These are phyloP conservation scores for Rhabdornis inornatus DNA, from an alignment of 2,113 vertebrate genomes.

Conservation along the genomic window DNA sequence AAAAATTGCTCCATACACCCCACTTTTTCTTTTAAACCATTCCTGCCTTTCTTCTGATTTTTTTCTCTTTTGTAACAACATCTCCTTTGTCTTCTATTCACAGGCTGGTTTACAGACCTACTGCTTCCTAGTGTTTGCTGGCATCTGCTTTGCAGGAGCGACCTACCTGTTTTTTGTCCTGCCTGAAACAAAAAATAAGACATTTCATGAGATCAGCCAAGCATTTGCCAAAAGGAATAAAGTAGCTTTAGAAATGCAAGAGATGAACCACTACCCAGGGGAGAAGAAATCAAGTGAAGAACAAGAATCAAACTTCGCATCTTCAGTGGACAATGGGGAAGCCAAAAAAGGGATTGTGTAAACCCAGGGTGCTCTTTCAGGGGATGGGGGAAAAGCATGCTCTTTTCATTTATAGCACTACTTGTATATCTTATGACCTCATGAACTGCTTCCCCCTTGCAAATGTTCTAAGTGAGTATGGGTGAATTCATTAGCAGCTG, in stretches of 20 bases:
- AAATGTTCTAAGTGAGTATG: not conserved
- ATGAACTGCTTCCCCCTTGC: not conserved
- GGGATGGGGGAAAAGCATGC: accelerated
- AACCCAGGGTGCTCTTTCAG: not conserved
- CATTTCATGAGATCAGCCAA: slow-evolving; percentile 86
- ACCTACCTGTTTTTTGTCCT: slow-evolving; percentile 84
- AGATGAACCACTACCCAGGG: slow-evolving; percentile 47
- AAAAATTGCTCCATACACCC: not conserved
- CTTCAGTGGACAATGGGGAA: not conserved
- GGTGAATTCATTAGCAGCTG: not conserved
- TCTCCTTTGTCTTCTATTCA: not conserved
- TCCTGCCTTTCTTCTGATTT: not conserved
- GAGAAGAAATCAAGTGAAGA: not conserved
- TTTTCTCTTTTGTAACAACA: not conserved
- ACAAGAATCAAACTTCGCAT: slow-evolving; percentile 33
- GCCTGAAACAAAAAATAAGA: slow-evolving; percentile 96
- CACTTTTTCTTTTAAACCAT: not conserved
- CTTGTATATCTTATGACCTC: not conserved
- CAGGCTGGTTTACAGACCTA: slow-evolving; percentile 82
- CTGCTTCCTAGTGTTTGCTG: slow-evolving; percentile 89
- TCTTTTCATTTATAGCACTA: not conserved
- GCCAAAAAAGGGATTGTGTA: slow-evolving; percentile 26
- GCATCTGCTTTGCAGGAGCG: slow-evolving; percentile 76
- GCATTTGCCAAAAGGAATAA: slow-evolving; percentile 89
- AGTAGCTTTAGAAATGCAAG: slow-evolving; percentile 52